phyloP scores from a whole-genome alignment of 2,797 vertebrate species.

The Sciaenops ocellatus region DNA sequence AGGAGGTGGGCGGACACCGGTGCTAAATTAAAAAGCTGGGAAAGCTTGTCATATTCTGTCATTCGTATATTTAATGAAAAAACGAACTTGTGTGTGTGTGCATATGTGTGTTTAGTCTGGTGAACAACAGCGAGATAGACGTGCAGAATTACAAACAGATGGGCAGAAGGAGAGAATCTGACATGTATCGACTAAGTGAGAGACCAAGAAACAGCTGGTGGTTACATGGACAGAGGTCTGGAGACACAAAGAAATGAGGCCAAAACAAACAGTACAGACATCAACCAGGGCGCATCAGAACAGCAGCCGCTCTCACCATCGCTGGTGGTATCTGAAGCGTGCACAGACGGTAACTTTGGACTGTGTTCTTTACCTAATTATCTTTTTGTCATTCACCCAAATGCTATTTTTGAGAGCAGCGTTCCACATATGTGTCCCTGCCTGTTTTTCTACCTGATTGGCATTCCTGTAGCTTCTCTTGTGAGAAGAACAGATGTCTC shows the following conservation, averaged over 20 bases:
- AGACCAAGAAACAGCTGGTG: conserved; percentile 56
- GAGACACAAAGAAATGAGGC: conserved; percentile 43
- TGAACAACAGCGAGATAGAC: conserved; percentile 31
- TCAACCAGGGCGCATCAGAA: not conserved
- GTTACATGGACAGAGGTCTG: conserved; percentile 41
- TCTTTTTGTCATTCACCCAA: conserved; percentile 1
- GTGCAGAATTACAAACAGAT: conserved; percentile 55
- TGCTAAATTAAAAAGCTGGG: conserved; percentile 74
- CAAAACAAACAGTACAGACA: conserved; percentile 23
- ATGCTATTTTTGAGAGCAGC: not conserved
- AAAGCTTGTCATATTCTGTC: conserved; percentile 75
- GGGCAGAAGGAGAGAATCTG: conserved; percentile 37
- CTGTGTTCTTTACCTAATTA: conserved; percentile 3
- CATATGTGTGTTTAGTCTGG: conserved; percentile 28
- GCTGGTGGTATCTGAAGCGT: not conserved
- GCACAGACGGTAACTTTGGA: not conserved
- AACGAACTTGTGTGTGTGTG: not conserved
- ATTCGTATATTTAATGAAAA: conserved; percentile 73
- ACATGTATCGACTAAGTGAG: conserved; percentile 35
- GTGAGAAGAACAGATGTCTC: not conserved
- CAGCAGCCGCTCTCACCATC: not conserved
- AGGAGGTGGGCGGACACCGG: conserved; percentile 71
- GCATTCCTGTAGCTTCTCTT: not conserved
- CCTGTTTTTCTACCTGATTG: not conserved
- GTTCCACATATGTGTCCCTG: not conserved